Evolutionary conservation across 1,140 invertebrate genomes (phyloP).

Genomic region (Formica exsecta): DNA sequence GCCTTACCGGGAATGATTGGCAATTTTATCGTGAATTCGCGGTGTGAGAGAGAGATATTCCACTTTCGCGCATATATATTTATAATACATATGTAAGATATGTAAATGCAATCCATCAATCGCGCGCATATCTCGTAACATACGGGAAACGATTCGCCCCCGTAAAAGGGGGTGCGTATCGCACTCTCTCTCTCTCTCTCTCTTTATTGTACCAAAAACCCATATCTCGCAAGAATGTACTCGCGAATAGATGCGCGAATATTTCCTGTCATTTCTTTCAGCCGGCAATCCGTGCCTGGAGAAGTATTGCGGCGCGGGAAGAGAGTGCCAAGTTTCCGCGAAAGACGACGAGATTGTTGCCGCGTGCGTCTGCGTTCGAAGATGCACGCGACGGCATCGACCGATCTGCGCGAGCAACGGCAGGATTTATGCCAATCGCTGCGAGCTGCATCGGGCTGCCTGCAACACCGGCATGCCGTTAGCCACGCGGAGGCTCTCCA

Average conservation of each 20-base stretch:
- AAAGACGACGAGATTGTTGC: conserved; percentile 84
- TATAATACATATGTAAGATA: conserved; percentile 22
- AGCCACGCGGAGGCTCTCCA: conserved; percentile 87
- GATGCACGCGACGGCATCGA: conserved; percentile 87
- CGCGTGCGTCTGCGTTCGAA: conserved; percentile 89
- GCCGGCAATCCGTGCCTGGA: conserved; percentile 88
- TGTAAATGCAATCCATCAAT: conserved; percentile 37
- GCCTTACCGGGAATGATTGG: conserved; percentile 54
- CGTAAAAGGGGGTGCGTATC: not conserved
- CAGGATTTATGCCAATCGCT: conserved; percentile 91
- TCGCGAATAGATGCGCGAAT: not conserved
- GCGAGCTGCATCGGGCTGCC: conserved; percentile 91
- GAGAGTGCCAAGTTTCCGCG: conserved; percentile 88
- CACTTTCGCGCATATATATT: conserved; percentile 13
- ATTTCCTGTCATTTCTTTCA: conserved; percentile 76
- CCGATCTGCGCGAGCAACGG: conserved; percentile 93
- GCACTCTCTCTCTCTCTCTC: no score
- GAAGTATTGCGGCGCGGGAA: conserved; percentile 90
- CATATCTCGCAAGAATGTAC: not conserved
- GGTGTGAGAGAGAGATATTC: conserved; percentile 32
- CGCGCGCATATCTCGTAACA: conserved; percentile 3
- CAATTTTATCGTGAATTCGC: conserved; percentile 51
- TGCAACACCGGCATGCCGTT: conserved; percentile 89
- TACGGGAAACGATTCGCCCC: conserved; percentile 26
- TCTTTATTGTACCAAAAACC: not conserved